Conservation (phyloP, 1,140 invertebrate genomes). For the Tribolium madens region DNA sequence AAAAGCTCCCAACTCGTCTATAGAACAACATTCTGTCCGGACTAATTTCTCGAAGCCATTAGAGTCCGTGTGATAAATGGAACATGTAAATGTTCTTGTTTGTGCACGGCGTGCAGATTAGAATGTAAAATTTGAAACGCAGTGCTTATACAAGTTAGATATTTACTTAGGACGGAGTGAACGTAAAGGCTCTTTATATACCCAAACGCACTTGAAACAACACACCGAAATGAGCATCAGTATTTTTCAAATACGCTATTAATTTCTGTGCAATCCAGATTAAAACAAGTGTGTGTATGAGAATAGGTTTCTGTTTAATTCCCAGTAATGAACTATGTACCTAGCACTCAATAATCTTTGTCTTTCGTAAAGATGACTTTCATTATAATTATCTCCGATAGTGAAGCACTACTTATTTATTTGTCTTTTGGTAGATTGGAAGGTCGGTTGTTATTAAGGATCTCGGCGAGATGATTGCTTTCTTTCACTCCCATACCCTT, state of each 20-base stretch:
- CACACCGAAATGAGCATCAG: neutral
- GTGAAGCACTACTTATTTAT: neutral
- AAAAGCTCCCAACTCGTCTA: neutral
- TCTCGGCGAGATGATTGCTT: constrained; percentile 6
- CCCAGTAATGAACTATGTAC: constrained; percentile 4
- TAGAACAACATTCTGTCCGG: neutral
- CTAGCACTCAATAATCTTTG: neutral
- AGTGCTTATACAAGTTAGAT: neutral
- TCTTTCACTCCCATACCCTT: neutral
- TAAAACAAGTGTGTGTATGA: neutral
- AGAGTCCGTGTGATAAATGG: constrained; percentile 15
- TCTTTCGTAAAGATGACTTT: neutral
- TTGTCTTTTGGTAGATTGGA: constrained; percentile 18
- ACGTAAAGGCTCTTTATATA: neutral
- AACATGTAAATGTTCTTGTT: constrained; percentile 25
- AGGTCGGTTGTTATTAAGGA: constrained; percentile 22
- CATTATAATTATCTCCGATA: neutral
- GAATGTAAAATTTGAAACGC: constrained; percentile 5
- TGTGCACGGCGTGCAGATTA: constrained; percentile 5
- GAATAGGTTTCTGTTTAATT: constrained; percentile 7
- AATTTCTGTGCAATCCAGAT: neutral
- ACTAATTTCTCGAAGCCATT: constrained; percentile 5
- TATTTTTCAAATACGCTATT: neutral
- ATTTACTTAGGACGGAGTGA: constrained; percentile 16
- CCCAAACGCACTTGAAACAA: neutral